phyloP scores from a whole-genome alignment of 2,113 vertebrate species.

The Corapipo altera region DNA sequence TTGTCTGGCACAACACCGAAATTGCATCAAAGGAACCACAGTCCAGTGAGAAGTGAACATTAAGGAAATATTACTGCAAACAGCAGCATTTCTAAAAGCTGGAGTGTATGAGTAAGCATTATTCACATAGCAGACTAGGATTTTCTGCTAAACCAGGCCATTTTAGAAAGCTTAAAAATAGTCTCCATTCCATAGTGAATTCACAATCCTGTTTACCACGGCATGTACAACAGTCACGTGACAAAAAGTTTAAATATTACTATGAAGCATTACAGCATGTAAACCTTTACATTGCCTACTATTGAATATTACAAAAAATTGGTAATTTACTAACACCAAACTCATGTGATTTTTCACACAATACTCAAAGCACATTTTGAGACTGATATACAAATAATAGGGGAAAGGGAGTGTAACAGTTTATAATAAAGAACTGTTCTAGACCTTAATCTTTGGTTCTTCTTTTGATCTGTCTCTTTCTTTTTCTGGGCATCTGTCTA shows the following conservation, averaged over 20 bases:
- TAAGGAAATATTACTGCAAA: constrained; percentile 7
- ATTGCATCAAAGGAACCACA: constrained; percentile 40
- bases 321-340: constrained; percentile 25
- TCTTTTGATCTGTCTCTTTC: constrained; percentile 91
- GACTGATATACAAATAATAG: constrained; percentile 56
- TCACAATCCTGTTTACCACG: constrained; percentile 22
- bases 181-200: constrained; percentile 38
- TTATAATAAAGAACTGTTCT: constrained; percentile 67
- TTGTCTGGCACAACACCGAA: constrained; percentile 61
- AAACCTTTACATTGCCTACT: constrained; percentile 49
- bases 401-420: constrained; percentile 36
- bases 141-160: constrained; percentile 34
- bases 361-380: constrained; percentile 39
- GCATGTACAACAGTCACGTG: constrained; percentile 48
- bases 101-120: constrained; percentile 70
- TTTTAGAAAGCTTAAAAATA: constrained; percentile 48
- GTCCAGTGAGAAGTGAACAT: not conserved
- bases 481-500: constrained; percentile 84
- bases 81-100: constrained; percentile 18
- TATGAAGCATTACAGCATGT: constrained; percentile 36
- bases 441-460: constrained; percentile 98
- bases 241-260: constrained; percentile 44
- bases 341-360: constrained; percentile 38
- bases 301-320: constrained; percentile 30
- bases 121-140: constrained; percentile 45